These are phyloP conservation scores for Achatina immaculata DNA, from an alignment of 1,140 invertebrate genomes.

Conservation along the genomic window DNA sequence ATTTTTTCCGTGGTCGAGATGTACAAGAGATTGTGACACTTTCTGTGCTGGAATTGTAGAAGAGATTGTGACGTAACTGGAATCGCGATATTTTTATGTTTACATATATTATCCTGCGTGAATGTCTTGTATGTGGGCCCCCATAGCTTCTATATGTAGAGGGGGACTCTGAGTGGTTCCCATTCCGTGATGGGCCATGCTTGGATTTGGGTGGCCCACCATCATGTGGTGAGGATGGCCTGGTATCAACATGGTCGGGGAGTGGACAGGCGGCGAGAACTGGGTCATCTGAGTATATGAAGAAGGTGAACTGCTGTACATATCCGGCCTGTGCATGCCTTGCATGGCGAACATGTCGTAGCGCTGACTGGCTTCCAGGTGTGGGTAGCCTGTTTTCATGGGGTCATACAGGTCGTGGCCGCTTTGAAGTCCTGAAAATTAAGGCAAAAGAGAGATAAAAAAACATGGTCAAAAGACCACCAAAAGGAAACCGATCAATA, in stretches of 20 bases:
- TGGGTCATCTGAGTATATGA: constrained; percentile 73
- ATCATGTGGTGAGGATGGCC: constrained; percentile 74
- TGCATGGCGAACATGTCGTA: constrained; percentile 68
- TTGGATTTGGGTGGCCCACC: constrained; percentile 69
- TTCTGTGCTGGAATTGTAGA: too few relatives aligned
- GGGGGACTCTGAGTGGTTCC: constrained; percentile 71
- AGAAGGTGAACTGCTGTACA: constrained; percentile 69
- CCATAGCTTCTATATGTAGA: constrained; percentile 72
- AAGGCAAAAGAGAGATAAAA: not conserved
- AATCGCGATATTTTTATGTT: too few relatives aligned
- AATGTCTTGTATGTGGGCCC: constrained; percentile 73
- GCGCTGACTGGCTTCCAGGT: constrained; percentile 62
- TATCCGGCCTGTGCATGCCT: constrained; percentile 68
- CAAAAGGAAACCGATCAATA: too few relatives aligned
- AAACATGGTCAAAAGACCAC: too few relatives aligned
- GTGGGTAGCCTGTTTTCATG: constrained; percentile 67
- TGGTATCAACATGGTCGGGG: constrained; percentile 73
- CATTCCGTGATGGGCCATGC: constrained; percentile 70
- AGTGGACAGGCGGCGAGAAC: constrained; percentile 72
- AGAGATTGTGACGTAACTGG: too few relatives aligned
- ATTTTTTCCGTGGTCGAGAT: too few relatives aligned
- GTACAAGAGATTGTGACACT: too few relatives aligned
- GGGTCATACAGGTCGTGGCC: constrained; percentile 71
- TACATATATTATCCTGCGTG: constrained; percentile 71
- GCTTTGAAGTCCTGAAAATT: constrained; percentile 66